Percentiles rank a stretch among this genome's conserved stretches.
Conservation (phyloP, 2,113 vertebrate genomes). For the Haemorhous mexicanus region DNA sequence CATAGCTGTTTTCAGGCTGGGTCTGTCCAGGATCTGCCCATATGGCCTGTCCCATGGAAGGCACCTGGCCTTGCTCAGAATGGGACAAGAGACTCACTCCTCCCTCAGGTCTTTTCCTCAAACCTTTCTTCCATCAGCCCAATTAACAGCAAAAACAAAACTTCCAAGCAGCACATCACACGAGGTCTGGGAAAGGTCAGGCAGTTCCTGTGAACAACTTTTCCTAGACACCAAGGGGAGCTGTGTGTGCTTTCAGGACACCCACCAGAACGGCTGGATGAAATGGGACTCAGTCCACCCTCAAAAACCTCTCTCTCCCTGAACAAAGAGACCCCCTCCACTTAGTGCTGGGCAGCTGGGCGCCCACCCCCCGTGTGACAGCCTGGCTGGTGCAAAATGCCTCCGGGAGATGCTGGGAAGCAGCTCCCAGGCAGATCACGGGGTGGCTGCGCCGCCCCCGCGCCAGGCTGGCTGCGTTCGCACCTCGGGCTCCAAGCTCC, state of each 20-base stretch:
- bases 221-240: not conserved
- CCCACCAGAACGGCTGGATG: fast-evolving
- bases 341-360: not conserved
- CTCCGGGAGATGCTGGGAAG: not conserved
- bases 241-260: not conserved
- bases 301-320: not conserved
- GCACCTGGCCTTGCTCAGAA: not conserved
- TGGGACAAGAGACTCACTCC: not conserved
- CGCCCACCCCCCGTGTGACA: not conserved
- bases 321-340: not conserved
- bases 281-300: not conserved
- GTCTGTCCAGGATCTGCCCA: not conserved
- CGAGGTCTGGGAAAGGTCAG: not conserved
- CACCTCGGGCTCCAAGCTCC: not conserved
- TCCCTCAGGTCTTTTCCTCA: not conserved
- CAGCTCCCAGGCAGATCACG: not conserved
- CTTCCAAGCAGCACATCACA: not conserved
- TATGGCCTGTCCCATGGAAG: not conserved
- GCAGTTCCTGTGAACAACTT: not conserved
- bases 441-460: not conserved
- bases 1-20: not conserved
- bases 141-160: not conserved
- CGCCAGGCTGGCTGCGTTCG: not conserved
- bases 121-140: not conserved
- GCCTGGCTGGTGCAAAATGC: not conserved